Percentiles rank a stretch among this genome's conserved stretches.
Conservation (phyloP, 2,888 invertebrate species). For the Hypsopygia costalis region DNA sequence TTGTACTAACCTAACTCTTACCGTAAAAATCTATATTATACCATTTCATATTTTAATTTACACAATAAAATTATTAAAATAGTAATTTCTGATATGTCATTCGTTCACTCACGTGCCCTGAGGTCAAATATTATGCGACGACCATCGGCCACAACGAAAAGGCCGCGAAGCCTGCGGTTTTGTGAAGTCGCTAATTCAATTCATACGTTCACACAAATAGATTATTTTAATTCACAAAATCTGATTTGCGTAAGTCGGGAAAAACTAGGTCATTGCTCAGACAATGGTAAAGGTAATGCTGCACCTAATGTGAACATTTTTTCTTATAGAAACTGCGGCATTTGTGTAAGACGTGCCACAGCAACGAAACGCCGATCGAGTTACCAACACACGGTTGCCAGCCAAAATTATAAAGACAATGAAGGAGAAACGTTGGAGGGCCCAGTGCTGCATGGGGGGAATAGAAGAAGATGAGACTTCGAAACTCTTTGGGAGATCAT, state of each 20-base stretch:
- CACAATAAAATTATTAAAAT: too few relatives aligned
- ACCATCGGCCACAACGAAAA: background rate
- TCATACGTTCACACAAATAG: conserved; percentile 16
- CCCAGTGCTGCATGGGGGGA: conserved; percentile 47
- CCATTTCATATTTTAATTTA: too few relatives aligned
- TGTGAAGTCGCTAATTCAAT: conserved; percentile 22
- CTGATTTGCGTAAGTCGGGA: conserved; percentile 9
- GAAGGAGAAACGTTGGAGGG: conserved; percentile 43
- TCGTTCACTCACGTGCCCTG: too few relatives aligned
- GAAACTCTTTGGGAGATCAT: conserved; percentile 51
- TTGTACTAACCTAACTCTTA: too few relatives aligned
- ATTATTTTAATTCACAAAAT: conserved; percentile 6
- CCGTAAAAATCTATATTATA: too few relatives aligned
- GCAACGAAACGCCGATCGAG: background rate
- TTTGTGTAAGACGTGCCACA: background rate
- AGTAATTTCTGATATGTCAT: too few relatives aligned
- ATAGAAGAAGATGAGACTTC: conserved; percentile 44
- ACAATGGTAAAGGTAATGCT: conserved; percentile 5
- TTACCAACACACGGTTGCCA: background rate
- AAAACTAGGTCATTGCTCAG: conserved; percentile 3
- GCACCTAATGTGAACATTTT: conserved; percentile 2
- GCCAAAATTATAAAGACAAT: conserved; percentile 20
- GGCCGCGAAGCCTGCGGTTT: background rate
- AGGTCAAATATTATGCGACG: background rate
- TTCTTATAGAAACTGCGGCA: conserved; percentile 8